A percentile compares a stretch with the other conserved stretches of the same genome.
These are phyloP conservation scores for Cavia aperea DNA, from an alignment of 2,113 vertebrate species.

Conservation along the genomic window DNA sequence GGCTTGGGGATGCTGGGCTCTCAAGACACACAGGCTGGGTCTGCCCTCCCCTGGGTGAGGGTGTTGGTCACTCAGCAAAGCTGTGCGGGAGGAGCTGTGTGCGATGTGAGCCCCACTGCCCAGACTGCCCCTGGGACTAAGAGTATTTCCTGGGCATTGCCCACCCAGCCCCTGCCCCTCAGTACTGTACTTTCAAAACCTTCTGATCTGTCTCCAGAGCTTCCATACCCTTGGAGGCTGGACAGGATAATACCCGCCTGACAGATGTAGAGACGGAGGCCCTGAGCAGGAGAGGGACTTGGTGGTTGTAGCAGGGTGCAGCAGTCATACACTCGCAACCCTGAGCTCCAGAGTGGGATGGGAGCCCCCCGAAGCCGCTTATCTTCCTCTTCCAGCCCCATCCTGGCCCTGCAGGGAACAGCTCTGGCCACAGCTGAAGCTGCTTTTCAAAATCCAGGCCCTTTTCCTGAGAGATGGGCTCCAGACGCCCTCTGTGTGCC, in stretches of 20 bases:
- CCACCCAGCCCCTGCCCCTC: neutral
- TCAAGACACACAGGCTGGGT: neutral
- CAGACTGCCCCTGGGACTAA: rapidly evolving
- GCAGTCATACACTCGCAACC: no score
- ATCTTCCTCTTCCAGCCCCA: neutral
- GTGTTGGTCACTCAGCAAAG: neutral
- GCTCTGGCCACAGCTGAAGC: neutral
- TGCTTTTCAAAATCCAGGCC: neutral
- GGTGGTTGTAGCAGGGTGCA: neutral
- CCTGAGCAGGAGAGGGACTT: neutral
- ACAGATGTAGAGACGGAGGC: neutral
- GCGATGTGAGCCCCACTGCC: neutral
- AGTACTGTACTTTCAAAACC: neutral
- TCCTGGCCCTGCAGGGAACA: no score
- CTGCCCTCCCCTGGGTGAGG: neutral
- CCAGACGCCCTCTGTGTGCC: neutral
- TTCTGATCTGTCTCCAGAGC: neutral
- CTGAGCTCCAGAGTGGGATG: neutral
- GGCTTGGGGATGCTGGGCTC: neutral
- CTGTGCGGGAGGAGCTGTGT: rapidly evolving
- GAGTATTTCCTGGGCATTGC: neutral
- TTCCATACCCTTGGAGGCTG: neutral
- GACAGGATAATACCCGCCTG: rapidly evolving
- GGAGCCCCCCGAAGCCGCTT: neutral
- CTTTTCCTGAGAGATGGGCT: neutral